A percentile compares a stretch with the other conserved stretches of the same genome.
Conservation (phyloP, 2,797 vertebrate species). For the Sebastolobus alascanus region DNA sequence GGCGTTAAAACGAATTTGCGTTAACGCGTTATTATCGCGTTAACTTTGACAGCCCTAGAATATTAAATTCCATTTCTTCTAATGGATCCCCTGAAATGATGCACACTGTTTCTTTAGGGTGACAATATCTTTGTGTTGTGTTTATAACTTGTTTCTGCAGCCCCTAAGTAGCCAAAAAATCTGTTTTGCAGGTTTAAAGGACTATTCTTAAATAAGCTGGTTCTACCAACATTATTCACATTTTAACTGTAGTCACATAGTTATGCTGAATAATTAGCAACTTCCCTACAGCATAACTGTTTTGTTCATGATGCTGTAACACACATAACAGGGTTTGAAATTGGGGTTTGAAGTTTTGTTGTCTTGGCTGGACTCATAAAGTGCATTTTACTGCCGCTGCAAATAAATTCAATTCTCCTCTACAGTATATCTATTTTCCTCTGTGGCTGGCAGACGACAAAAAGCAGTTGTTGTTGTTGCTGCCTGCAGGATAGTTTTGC, state of each 20-base stretch:
- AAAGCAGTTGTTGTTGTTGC: slow-evolving; percentile 20
- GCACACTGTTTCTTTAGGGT: neutral
- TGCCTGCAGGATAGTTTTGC: slow-evolving; percentile 15
- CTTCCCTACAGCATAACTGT: neutral
- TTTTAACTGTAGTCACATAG: slow-evolving; percentile 1
- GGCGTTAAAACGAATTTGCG: too few relatives aligned
- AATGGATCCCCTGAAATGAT: too few relatives aligned
- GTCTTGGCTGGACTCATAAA: slow-evolving; percentile 1
- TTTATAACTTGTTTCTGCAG: neutral
- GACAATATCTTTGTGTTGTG: neutral
- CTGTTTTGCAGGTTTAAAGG: neutral
- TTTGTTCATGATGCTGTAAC: neutral
- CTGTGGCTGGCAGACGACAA: slow-evolving; percentile 8
- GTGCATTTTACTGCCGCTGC: neutral
- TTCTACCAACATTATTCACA: slow-evolving; percentile 16
- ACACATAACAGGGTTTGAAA: neutral
- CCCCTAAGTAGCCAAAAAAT: neutral
- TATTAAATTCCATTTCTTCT: too few relatives aligned
- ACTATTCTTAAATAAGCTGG: neutral
- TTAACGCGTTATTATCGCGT: too few relatives aligned
- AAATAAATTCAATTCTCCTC: slow-evolving; percentile 6
- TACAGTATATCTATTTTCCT: neutral
- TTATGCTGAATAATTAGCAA: slow-evolving; percentile 23
- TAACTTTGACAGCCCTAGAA: too few relatives aligned
- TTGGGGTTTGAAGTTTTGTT: neutral